Evolutionary conservation across 2,888 invertebrate species (phyloP).

Genomic region (Coelopa pilipes): DNA sequence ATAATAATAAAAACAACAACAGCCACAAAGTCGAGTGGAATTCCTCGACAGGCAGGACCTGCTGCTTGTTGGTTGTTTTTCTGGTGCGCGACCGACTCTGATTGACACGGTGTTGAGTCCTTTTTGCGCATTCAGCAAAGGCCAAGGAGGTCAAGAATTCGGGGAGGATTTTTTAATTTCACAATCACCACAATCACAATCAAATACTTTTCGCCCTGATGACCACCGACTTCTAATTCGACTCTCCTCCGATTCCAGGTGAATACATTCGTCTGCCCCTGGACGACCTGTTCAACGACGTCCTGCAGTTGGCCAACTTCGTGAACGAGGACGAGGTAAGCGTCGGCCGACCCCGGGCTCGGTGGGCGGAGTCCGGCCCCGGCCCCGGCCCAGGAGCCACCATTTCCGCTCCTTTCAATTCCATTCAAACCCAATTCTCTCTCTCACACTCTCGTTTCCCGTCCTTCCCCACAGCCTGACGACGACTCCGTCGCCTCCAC

Average conservation of each 20-base stretch:
- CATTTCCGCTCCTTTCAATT: background rate
- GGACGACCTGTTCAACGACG: constrained; percentile 66
- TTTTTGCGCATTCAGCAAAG: too few species aligned
- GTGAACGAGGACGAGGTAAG: constrained; percentile 56
- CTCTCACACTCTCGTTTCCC: background rate
- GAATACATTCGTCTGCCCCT: constrained; percentile 65
- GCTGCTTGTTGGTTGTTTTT: too few species aligned
- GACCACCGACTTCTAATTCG: too few species aligned
- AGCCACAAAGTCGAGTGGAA: background rate
- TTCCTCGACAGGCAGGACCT: too few species aligned
- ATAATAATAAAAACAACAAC: too few species aligned
- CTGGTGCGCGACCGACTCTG: too few species aligned
- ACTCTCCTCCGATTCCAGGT: constrained; percentile 52
- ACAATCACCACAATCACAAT: background rate
- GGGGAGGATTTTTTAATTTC: background rate
- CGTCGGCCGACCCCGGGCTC: background rate
- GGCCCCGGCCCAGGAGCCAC: background rate
- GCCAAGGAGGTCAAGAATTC: background rate
- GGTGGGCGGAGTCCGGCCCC: background rate
- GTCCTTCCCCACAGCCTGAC: constrained; percentile 31
- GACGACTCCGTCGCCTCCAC: constrained; percentile 58
- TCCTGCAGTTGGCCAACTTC: constrained; percentile 63
- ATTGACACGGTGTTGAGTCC: too few species aligned
- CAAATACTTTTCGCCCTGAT: background rate
- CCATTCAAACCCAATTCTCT: background rate